Evolutionary conservation across 2,888 invertebrate species (phyloP), one percentile per base, ranked within the genome.

Genomic region (Ectemnius continuus): DNA sequence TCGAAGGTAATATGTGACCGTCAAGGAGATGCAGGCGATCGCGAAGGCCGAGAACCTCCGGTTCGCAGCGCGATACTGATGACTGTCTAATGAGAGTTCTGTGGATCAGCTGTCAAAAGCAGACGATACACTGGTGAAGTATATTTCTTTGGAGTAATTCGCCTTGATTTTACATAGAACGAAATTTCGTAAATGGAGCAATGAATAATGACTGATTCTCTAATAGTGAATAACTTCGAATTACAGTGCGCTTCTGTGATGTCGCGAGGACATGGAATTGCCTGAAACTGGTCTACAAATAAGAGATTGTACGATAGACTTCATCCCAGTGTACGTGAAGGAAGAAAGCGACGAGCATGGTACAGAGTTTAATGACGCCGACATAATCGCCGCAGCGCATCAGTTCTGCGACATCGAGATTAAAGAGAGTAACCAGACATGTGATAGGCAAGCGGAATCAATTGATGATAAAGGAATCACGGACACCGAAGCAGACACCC

Each of bases 21-120:
- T 61, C 56, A 62, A 46, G 56, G 67, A 60, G 61, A 75, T 58
- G 61, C 61, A 58, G 60, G 70, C 59, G 71, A 61, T 52, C 14
- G 8, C 52, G 52, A 52, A 5, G 16, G 52, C 46, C 69, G 61
- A 63, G 67, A n/a, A 59, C 61, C 63, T 69, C 64, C 65, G 16
- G 18, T 52, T 52, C 48, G 52, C 59, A 61, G 8, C 36, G 73
- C 20, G 48, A 75, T 66, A 70, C 79, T 78, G 69, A 75, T 76
- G 52, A 59, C 61, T 59, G 73, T 66, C 36, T 62, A 70, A 68
- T 62, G 69, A 73, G 78, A 79, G 79, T 81, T 81, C 78, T 61
- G 58, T 78, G 79, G 80, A 82, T 84, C 85, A 87, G 84, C 87
- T 87, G 87, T 86, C 85, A 86, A 75, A 62, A 87, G 87, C 87